These are phyloP conservation scores for Lamprotornis superbus DNA, from an alignment of 2,113 vertebrate species.

Conservation along the genomic window DNA sequence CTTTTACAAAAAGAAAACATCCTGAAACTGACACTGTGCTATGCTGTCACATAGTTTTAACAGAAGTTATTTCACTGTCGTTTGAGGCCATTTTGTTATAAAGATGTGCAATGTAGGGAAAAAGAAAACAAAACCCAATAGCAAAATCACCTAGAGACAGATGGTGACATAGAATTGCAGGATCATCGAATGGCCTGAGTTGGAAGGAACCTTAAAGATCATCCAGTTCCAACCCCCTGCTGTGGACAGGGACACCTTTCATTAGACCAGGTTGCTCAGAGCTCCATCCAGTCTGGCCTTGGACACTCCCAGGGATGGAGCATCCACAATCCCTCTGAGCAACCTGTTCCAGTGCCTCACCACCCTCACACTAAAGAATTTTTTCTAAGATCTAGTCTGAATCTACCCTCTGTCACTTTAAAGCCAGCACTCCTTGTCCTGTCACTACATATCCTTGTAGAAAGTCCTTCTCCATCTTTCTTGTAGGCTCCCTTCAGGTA, in stretches of 20 bases:
- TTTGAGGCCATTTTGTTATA: not conserved
- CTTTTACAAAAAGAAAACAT: not conserved
- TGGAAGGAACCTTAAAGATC: not conserved
- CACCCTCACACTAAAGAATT: not conserved
- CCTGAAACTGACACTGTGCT: not conserved
- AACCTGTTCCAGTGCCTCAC: not conserved
- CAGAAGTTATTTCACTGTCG: not conserved
- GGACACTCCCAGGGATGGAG: not conserved
- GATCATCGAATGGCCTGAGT: rapidly evolving
- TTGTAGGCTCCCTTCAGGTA: not conserved
- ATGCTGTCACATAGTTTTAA: not conserved
- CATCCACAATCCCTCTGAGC: not conserved
- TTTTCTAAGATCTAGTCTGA: not conserved
- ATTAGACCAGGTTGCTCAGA: not conserved
- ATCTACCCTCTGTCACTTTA: not conserved
- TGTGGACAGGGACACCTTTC: not conserved
- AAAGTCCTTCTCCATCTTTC: not conserved
- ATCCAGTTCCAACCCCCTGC: not conserved
- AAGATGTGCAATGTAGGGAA: not conserved
- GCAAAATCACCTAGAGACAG: not conserved
- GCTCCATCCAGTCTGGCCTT: not conserved
- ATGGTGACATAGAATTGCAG: not conserved
- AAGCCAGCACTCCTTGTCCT: not conserved
- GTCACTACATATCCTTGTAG: not conserved
- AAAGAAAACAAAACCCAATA: not conserved